A percentile compares a stretch with the other conserved stretches of the same genome.
Conservation (phyloP, 2,797 vertebrate species). For the Vireo griseus region DNA sequence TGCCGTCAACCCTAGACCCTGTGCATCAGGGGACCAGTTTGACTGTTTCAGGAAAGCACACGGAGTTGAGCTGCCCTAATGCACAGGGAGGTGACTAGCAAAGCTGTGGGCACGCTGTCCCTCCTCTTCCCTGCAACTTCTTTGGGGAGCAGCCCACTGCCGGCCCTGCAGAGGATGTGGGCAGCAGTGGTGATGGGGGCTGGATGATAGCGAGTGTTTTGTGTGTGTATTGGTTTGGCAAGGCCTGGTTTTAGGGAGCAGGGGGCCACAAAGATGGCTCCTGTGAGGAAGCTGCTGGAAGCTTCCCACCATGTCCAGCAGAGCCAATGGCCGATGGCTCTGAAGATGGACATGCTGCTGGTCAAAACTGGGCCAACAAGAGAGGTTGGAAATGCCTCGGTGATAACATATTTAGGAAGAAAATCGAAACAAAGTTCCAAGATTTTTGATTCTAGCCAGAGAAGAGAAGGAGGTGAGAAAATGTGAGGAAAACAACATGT, state of each 20-base stretch:
- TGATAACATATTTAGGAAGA: background rate
- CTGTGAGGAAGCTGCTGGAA: background rate
- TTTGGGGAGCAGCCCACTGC: background rate
- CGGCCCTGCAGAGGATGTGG: accelerated
- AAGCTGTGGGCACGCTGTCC: background rate
- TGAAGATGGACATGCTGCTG: background rate
- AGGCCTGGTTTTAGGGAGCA: background rate
- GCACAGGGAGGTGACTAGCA: background rate
- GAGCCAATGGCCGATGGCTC: background rate
- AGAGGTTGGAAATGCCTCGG: background rate
- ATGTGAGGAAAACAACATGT: background rate
- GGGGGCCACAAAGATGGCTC: background rate
- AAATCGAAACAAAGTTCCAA: background rate
- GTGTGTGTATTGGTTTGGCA: background rate
- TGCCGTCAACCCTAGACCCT: accelerated
- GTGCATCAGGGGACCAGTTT: accelerated
- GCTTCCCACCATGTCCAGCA: background rate
- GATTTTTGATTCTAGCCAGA: background rate
- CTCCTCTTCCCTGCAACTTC: background rate
- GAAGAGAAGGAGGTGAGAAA: background rate
- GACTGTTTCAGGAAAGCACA: background rate
- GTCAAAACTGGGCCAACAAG: background rate
- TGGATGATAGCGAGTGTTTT: background rate
- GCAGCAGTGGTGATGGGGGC: background rate
- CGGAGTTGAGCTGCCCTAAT: accelerated